phyloP scores from a whole-genome alignment of 2,113 vertebrate species.

The Limanda limanda region DNA sequence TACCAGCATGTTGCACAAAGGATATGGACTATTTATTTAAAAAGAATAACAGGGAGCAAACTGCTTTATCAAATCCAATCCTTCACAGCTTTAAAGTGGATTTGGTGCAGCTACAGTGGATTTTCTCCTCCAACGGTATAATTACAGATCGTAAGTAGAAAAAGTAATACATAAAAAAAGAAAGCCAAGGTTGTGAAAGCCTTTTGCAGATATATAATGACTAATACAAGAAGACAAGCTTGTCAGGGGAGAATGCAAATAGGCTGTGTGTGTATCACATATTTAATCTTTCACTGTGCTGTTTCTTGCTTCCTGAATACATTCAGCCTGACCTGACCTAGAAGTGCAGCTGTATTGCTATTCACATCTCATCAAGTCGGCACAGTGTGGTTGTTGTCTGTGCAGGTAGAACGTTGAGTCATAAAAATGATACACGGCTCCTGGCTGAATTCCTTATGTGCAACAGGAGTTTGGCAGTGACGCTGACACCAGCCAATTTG shows the following conservation, averaged over 20 bases:
- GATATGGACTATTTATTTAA: background rate
- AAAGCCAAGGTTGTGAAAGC: background rate
- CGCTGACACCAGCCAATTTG: constrained; percentile 53
- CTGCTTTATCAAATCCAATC: background rate
- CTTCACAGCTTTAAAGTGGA: background rate
- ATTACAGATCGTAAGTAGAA: constrained; percentile 13
- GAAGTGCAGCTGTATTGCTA: constrained; percentile 40
- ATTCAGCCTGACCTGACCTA: constrained; percentile 44
- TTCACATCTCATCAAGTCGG: constrained; percentile 51
- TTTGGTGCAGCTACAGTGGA: constrained; percentile 1
- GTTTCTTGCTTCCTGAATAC: constrained; percentile 35
- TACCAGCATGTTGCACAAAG: background rate
- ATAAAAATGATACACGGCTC: constrained; percentile 46
- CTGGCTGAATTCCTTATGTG: constrained; percentile 54
- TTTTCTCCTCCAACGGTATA: constrained; percentile 8
- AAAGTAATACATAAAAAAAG: no score
- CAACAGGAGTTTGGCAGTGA: constrained; percentile 43
- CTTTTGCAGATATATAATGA: constrained; percentile 43
- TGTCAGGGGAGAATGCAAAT: constrained; percentile 31
- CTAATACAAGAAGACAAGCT: constrained; percentile 33
- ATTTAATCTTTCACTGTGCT: constrained; percentile 37
- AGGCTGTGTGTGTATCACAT: constrained; percentile 25
- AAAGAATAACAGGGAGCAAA: constrained; percentile 3
- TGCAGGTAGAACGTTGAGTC: constrained; percentile 49
- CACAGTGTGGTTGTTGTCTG: constrained; percentile 43